phyloP scores from a whole-genome alignment of 2,888 invertebrate species.

The Dastarcus helophoroides region DNA sequence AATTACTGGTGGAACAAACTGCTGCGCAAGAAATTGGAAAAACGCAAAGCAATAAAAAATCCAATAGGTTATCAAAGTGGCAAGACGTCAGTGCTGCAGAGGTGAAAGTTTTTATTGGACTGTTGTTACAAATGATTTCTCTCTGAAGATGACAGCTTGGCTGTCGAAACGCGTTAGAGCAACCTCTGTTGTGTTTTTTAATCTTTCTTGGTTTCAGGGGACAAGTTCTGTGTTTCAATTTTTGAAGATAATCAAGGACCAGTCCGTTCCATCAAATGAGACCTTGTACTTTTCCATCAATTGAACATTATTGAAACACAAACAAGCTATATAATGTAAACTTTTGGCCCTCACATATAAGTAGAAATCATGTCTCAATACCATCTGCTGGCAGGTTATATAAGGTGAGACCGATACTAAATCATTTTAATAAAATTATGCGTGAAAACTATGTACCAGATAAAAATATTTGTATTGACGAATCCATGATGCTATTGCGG shows the following conservation, averaged over 20 bases:
- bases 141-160: too few species aligned
- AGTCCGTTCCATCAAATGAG: too few species aligned
- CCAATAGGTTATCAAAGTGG: too few species aligned
- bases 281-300: slow-evolving; percentile 14
- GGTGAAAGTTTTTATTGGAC: too few species aligned
- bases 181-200: too few species aligned
- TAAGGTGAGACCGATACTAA: slow-evolving; percentile 20
- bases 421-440: slow-evolving; percentile 22
- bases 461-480: slow-evolving; percentile 18
- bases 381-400: slow-evolving; percentile 17
- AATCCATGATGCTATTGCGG: slow-evolving; percentile 19
- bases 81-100: too few species aligned
- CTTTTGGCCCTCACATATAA: slow-evolving; percentile 14
- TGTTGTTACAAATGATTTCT: too few species aligned
- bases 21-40: slow-evolving; percentile 17
- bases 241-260: too few species aligned
- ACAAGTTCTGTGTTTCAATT: too few species aligned
- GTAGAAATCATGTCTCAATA: slow-evolving; percentile 14
- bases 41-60: too few species aligned
- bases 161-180: too few species aligned
- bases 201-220: too few species aligned
- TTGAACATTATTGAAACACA: slow-evolving; percentile 17
- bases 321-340: slow-evolving; percentile 13
- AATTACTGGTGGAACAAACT: slow-evolving; percentile 19
- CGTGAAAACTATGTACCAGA: slow-evolving; percentile 18